Conservation (phyloP, 2,113 vertebrate genomes). For the Paracanthobrama guichenoti region DNA sequence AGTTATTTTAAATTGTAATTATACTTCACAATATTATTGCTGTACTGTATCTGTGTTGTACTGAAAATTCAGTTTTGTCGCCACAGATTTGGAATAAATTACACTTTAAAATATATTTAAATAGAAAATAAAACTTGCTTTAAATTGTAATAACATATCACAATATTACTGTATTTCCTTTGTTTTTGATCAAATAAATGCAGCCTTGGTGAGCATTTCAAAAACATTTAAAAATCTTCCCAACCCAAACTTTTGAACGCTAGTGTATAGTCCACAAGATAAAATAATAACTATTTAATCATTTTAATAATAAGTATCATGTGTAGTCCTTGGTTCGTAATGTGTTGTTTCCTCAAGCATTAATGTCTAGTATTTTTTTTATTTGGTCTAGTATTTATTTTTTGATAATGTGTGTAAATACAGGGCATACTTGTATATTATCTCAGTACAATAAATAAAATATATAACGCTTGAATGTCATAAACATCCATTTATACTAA, state of each 20-base stretch:
- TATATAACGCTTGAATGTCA: neutral
- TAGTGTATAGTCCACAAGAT: neutral
- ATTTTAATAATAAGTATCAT: neutral
- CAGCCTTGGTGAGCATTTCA: too few species aligned
- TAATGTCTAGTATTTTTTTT: neutral
- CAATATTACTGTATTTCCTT: neutral
- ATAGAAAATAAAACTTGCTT: too few species aligned
- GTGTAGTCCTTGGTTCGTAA: neutral
- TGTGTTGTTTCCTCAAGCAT: neutral
- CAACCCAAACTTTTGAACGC: neutral
- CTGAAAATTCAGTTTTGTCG: too few species aligned
- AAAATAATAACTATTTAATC: neutral
- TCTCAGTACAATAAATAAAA: neutral
- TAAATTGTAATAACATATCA: neutral
- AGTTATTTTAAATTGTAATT: neutral
- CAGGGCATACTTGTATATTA: too few species aligned
- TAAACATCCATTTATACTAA: neutral
- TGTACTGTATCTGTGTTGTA: too few species aligned
- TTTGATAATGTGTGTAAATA: too few species aligned
- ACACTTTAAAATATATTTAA: too few species aligned
- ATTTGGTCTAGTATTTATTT: too few species aligned
- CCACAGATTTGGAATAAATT: too few species aligned
- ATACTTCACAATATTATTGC: neutral
- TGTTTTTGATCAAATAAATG: neutral
- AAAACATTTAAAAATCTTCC: neutral